These are phyloP conservation scores for Mnemiopsis leidyi DNA, from an alignment of 37 sponge, comb jelly and placozoan genomes.

Conservation along the genomic window DNA sequence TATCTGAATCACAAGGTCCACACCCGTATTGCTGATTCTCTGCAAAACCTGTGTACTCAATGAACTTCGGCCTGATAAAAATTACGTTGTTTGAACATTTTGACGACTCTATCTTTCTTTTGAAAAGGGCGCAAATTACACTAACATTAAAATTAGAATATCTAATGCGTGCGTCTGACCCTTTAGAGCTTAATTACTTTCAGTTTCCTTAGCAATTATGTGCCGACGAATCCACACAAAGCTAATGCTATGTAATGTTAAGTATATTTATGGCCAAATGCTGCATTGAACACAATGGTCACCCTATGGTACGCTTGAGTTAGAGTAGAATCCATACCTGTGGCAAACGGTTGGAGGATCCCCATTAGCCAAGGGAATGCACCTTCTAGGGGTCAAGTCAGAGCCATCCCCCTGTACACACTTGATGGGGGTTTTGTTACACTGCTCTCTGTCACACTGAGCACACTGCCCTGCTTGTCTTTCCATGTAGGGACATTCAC, in stretches of 20 bases:
- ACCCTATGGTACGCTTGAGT: too few relatives aligned
- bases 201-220: too few relatives aligned
- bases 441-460: not conserved
- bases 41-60: not conserved
- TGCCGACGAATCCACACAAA: too few relatives aligned
- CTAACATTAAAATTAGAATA: too few relatives aligned
- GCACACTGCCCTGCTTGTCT: not conserved
- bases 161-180: too few relatives aligned
- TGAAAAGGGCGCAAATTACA: too few relatives aligned
- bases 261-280: too few relatives aligned
- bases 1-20: not conserved
- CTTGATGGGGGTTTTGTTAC: not conserved
- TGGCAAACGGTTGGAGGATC: not conserved
- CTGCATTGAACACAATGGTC: too few relatives aligned
- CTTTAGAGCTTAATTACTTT: too few relatives aligned
- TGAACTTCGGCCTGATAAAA: not conserved
- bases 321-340: not conserved
- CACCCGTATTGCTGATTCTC: not conserved
- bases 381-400: not conserved
- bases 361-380: not conserved
- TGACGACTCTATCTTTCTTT: too few relatives aligned
- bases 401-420: not conserved
- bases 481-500: not conserved
- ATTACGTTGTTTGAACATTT: too few relatives aligned
- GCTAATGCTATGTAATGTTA: too few relatives aligned